These are phyloP conservation scores for Nematostella vectensis DNA, from an alignment of 92 coral and sea anemone genomes.

Conservation along the genomic window DNA sequence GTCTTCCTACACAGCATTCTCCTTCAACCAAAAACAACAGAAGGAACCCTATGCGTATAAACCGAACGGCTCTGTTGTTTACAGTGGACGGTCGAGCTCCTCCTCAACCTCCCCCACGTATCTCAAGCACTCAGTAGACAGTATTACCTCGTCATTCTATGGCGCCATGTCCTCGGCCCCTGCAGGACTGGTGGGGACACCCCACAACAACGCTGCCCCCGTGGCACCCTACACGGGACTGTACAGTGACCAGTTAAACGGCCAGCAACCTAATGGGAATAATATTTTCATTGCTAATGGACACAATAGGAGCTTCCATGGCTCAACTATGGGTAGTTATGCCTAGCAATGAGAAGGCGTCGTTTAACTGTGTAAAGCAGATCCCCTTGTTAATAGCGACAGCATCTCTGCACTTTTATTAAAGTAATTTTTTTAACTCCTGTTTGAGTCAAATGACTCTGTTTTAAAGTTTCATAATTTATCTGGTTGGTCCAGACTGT, in stretches of 20 bases:
- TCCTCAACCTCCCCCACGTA: conserved; percentile 44
- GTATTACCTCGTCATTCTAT: conserved; percentile 70
- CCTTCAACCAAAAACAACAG: conserved; percentile 23
- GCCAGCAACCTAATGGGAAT: conserved; percentile 13
- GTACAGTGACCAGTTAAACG: conserved; percentile 18
- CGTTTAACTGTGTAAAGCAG: too few species aligned
- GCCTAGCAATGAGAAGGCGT: too few species aligned
- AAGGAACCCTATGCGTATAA: conserved; percentile 15
- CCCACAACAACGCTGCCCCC: conserved; percentile 12
- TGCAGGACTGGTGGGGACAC: conserved; percentile 17
- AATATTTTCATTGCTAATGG: conserved; percentile 1
- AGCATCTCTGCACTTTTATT: too few species aligned
- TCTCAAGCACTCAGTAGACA: conserved; percentile 75
- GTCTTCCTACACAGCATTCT: conserved; percentile 9
- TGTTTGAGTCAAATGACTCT: too few species aligned
- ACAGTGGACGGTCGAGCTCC: conserved; percentile 2
- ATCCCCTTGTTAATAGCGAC: too few species aligned
- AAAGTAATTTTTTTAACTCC: too few species aligned
- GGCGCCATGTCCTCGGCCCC: conserved; percentile 16
- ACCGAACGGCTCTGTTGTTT: conserved; percentile 11
- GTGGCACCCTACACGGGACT: conserved; percentile 13
- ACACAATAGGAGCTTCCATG: conserved; percentile 20
- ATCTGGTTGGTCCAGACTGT: too few species aligned
- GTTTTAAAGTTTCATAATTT: too few species aligned
- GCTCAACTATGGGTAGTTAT: conserved; percentile 62